Evolutionary conservation across 2,113 vertebrate genomes (phyloP).

Genomic region (Mobula hypostoma): DNA sequence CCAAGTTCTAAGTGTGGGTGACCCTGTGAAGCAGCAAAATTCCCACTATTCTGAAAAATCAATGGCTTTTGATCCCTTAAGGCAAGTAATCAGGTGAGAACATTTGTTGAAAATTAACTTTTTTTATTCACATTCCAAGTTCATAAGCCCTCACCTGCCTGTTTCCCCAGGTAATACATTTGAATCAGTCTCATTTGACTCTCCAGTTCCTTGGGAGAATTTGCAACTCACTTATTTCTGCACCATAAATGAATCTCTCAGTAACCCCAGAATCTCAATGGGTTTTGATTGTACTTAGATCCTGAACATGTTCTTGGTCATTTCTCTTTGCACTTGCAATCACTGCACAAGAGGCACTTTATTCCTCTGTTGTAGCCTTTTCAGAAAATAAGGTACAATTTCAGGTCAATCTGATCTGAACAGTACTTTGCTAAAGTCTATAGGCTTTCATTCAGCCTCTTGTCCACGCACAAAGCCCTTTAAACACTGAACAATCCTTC

Average conservation of each 20-base stretch:
- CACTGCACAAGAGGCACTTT: background rate
- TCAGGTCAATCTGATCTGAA: background rate
- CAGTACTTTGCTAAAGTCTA: background rate
- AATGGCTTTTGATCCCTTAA: background rate
- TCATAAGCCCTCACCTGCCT: background rate
- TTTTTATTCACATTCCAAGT: background rate
- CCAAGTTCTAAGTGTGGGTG: background rate
- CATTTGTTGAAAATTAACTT: background rate
- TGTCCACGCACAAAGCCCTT: background rate
- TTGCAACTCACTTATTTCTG: background rate
- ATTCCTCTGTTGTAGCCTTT: background rate
- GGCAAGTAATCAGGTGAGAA: background rate
- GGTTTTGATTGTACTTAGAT: background rate
- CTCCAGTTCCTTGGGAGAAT: background rate
- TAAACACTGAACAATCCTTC: background rate
- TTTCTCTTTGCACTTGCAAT: background rate
- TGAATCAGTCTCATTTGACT: background rate
- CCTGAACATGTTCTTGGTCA: background rate
- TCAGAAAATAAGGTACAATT: background rate
- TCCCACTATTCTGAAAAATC: background rate
- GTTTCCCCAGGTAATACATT: background rate
- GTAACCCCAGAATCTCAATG: background rate
- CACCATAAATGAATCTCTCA: background rate
- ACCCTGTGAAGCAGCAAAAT: background rate
- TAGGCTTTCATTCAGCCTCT: background rate